These are phyloP conservation scores for Calliphora vomitoria DNA, from an alignment of 2,888 invertebrate species.

Conservation along the genomic window DNA sequence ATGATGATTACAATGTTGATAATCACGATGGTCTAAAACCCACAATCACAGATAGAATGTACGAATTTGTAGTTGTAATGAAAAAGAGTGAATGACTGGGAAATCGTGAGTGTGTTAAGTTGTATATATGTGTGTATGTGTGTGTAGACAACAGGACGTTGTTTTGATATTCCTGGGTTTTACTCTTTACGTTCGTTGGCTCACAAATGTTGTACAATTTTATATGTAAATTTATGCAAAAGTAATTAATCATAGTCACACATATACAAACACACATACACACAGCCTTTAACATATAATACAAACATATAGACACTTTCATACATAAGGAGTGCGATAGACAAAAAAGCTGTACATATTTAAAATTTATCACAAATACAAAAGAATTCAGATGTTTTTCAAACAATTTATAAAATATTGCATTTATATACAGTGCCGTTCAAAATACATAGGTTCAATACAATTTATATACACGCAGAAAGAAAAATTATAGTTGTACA, in stretches of 20 bases:
- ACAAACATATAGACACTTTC: too few species aligned
- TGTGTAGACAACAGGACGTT: conserved; percentile 68
- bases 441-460: too few species aligned
- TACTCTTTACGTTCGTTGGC: conserved; percentile 56
- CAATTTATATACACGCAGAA: too few species aligned
- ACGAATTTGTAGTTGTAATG: conserved; percentile 62
- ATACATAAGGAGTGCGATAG: too few species aligned
- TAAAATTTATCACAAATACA: too few species aligned
- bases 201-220: conserved; percentile 59
- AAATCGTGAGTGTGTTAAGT: background rate
- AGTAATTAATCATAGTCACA: conserved; percentile 77
- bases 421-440: too few species aligned
- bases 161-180: conserved; percentile 68
- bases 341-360: too few species aligned
- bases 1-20: conserved; percentile 51
- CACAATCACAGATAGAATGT: conserved; percentile 66
- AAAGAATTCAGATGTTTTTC: too few species aligned
- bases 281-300: background rate
- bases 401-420: too few species aligned
- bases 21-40: conserved; percentile 61
- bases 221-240: conserved; percentile 76
- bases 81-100: conserved; percentile 12
- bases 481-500: too few species aligned
- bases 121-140: conserved; percentile 20
- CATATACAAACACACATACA: conserved; percentile 59